Conservation (phyloP, 2,113 vertebrate species). For the Xyliphius kryptos region DNA sequence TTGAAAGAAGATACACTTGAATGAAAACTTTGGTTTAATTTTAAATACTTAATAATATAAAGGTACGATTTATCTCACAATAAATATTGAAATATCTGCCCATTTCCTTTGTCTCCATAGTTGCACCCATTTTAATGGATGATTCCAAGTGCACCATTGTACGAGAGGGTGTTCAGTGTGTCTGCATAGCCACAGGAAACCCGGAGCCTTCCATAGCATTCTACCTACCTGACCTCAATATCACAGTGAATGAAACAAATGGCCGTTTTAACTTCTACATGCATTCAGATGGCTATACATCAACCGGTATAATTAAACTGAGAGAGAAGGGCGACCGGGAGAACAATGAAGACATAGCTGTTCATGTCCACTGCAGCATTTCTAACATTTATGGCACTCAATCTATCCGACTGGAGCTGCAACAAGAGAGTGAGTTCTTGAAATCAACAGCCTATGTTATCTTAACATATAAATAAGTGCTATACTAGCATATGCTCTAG, state of each 20-base stretch:
- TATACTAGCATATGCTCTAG: no score
- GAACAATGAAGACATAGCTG: slow-evolving; percentile 64
- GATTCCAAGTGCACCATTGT: slow-evolving; percentile 84
- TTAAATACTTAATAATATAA: no score
- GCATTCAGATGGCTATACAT: slow-evolving; percentile 72
- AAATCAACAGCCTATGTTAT: no score
- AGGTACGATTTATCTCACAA: no score
- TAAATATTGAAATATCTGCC: no score
- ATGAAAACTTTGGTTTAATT: no score
- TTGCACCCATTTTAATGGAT: slow-evolving; percentile 74
- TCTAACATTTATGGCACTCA: slow-evolving; percentile 72
- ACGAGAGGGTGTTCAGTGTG: slow-evolving; percentile 80
- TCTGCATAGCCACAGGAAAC: slow-evolving; percentile 80
- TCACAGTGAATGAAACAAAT: slow-evolving; percentile 77
- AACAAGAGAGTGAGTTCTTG: slow-evolving; percentile 85
- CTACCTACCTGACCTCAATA: slow-evolving; percentile 76
- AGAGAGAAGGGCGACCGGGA: slow-evolving; percentile 71
- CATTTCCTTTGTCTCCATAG: no score
- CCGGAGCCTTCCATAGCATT: slow-evolving; percentile 79
- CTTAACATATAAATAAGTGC: no score
- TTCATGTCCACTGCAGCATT: slow-evolving; percentile 76
- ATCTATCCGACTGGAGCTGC: slow-evolving; percentile 73
- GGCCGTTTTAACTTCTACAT: slow-evolving; percentile 74
- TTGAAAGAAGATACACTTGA: no score
- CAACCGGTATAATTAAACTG: slow-evolving; percentile 82